Evolutionary conservation across 2,888 invertebrate species (phyloP).

Genomic region (Tetropium fuscum): DNA sequence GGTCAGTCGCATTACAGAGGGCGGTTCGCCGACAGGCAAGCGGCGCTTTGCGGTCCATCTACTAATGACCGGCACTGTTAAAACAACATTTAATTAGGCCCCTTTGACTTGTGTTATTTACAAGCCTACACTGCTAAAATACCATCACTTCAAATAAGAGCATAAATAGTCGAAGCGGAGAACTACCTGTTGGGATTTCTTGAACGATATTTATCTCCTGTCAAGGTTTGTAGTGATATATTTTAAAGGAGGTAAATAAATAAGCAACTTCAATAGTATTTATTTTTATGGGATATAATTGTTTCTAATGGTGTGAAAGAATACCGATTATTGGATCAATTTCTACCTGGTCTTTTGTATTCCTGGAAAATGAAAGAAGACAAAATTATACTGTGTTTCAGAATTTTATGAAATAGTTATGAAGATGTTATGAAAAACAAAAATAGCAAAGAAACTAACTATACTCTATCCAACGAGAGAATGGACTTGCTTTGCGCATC

Average conservation of each 20-base stretch:
- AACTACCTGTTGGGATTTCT: slow-evolving; percentile 39
- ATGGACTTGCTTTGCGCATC: no score
- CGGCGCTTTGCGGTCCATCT: slow-evolving; percentile 61
- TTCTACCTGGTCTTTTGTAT: no score
- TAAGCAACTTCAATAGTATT: slow-evolving; percentile 9
- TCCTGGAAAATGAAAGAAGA: no score
- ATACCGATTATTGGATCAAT: no score
- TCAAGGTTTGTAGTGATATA: slow-evolving; percentile 32
- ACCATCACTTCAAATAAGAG: slow-evolving; percentile 51
- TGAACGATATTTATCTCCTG: slow-evolving; percentile 42
- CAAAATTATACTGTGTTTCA: no score
- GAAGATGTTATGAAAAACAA: no score
- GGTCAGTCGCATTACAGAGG: slow-evolving; percentile 18
- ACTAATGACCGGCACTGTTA: slow-evolving; percentile 64
- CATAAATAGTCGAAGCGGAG: slow-evolving; percentile 36
- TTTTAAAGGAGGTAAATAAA: slow-evolving; percentile 22
- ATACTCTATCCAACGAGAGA: no score
- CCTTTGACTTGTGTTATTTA: slow-evolving; percentile 57
- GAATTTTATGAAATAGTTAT: no score
- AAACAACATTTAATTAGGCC: slow-evolving; percentile 65
- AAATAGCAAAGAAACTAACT: no score
- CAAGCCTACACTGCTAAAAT: slow-evolving; percentile 55
- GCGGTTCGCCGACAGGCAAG: slow-evolving; percentile 38
- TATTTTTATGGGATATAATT: slow-evolving; percentile 4
- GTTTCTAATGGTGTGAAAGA: slow-evolving; percentile 4